Percentiles rank a stretch among this genome's conserved stretches.
phyloP scores from a whole-genome alignment of 2,888 invertebrate species.

The Leptinotarsa peninsularis region DNA sequence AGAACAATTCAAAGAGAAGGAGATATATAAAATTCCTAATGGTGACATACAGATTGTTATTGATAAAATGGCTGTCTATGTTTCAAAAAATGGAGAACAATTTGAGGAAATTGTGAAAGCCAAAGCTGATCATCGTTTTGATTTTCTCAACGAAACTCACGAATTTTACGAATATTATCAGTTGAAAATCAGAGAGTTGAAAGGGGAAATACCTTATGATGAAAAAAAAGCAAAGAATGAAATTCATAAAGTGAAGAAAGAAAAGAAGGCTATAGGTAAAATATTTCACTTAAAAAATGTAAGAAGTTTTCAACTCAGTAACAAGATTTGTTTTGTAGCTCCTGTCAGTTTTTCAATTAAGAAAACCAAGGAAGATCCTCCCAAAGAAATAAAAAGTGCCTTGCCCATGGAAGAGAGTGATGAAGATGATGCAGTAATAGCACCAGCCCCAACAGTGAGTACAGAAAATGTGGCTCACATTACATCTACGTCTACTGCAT shows the following conservation, averaged over 20 bases:
- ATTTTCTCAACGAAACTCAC: constrained; percentile 84
- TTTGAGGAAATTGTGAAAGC: constrained; percentile 90
- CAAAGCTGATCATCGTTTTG: constrained; percentile 88
- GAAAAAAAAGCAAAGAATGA: constrained; percentile 56
- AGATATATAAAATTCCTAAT: constrained; percentile 72
- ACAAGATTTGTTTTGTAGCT: constrained; percentile 64
- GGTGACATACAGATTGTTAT: constrained; percentile 88
- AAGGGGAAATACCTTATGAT: constrained; percentile 47
- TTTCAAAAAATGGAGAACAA: constrained; percentile 93
- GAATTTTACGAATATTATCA: constrained; percentile 86
- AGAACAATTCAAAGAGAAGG: constrained; percentile 43
- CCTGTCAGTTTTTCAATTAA: constrained; percentile 89
- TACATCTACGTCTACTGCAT: background rate
- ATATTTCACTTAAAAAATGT: constrained; percentile 19
- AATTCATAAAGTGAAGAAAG: constrained; percentile 51
- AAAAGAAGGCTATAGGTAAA: constrained; percentile 63
- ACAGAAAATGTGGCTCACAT: background rate
- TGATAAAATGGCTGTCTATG: constrained; percentile 97
- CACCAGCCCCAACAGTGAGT: constrained; percentile 4
- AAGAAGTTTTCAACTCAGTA: background rate
- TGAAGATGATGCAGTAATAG: constrained; percentile 69
- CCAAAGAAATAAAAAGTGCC: constrained; percentile 74
- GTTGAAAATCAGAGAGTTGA: constrained; percentile 71
- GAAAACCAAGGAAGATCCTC: constrained; percentile 75
- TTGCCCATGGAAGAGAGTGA: constrained; percentile 82